Base-by-base conservation (phyloP, 1,140 invertebrate species). In the Philaenus spumarius region DNA sequence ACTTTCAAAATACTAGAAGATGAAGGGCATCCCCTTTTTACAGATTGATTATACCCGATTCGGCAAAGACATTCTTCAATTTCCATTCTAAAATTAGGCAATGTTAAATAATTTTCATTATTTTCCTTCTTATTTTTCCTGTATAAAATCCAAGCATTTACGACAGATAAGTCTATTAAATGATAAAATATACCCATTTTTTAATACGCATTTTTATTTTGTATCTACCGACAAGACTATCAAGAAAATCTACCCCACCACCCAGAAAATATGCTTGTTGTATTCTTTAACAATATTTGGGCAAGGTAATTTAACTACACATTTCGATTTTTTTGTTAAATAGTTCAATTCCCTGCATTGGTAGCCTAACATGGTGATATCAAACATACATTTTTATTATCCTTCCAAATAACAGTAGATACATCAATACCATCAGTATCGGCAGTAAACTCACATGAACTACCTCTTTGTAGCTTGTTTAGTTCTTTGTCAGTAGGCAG, bases 201-300 rank as follows among this genome's bases (percentile, higher is more conserved):
- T n/a, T n/a, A n/a, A n/a, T n/a, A n/a, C n/a, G n/a, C n/a, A n/a
- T n/a, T n/a, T 22, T 60, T 55, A 70, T 72, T 56, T 63, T 71
- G 46, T 70, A 66, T n/a, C 47, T 35, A 12, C 59, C 62, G 9
- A 66, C 43, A 9, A 58, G 11, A 57, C 67, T 66, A 62, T 72
- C 66, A n/a, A 67, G 61, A 20, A 68, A 58, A 57, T 71, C 67
- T 15, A 70, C 67, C n/a, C 67, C 68, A 47, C 68, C 66, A 69
- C n/a, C n/a, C n/a, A n/a, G n/a, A n/a, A n/a, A n/a, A 70, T 70
- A 30, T 63, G 53, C 40, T 55, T 30, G 48, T 62, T 69, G 56
- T 70, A 60, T n/a, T 53, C 20, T 43, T 57, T 48, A 24, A 60
- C 26, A 7, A 59, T n/a, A 24, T 59, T 14, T 9, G 50, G 50